phyloP scores from a whole-genome alignment of 2,797 vertebrate species.

The Selene dorsalis region DNA sequence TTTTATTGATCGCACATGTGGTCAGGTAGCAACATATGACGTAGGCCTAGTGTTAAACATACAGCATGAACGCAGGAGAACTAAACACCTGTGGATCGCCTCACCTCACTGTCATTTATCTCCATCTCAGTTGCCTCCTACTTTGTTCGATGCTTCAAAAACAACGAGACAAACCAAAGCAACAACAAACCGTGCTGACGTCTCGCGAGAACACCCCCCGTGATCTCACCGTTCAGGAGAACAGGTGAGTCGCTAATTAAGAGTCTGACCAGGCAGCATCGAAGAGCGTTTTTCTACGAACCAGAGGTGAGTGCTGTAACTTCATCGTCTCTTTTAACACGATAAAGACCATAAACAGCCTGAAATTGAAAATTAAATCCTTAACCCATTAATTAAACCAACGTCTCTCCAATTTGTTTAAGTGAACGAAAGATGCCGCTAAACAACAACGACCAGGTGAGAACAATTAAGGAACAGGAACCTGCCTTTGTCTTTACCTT shows the following conservation, averaged over 20 bases:
- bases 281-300: rapidly evolving
- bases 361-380: neutral
- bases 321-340: neutral
- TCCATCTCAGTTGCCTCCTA: too few species aligned
- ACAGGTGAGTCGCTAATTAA: slow-evolving; percentile 56
- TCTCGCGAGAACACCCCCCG: slow-evolving; percentile 36
- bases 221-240: neutral
- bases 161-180: neutral
- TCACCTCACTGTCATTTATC: too few species aligned
- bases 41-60: too few species aligned
- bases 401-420: neutral
- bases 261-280: neutral
- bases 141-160: too few species aligned
- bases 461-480: slow-evolving; percentile 8
- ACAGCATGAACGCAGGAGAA: too few species aligned
- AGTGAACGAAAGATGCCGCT: slow-evolving; percentile 52
- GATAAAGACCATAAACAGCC: neutral
- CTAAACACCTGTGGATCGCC: too few species aligned
- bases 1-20: too few species aligned
- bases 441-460: slow-evolving; percentile 74
- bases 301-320: neutral
- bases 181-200: neutral
- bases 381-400: too few species aligned
- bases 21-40: too few species aligned
- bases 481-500: too few species aligned